These are phyloP conservation scores for Philhelius pedissequus DNA, from an alignment of 2,888 invertebrate genomes.

Conservation along the genomic window DNA sequence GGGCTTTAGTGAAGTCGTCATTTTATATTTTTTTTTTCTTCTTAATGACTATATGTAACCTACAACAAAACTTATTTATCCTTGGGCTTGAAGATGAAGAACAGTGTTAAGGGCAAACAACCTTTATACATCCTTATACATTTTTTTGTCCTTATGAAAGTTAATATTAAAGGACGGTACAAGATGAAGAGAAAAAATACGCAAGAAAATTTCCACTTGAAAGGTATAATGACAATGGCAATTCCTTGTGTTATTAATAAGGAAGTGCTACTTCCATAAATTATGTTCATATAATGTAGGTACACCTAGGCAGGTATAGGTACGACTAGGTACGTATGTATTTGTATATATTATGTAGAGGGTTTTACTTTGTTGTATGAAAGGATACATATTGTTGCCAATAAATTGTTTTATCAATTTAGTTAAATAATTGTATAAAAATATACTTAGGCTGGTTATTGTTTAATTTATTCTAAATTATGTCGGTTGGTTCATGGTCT, in stretches of 20 bases:
- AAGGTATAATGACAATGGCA: conserved; percentile 65
- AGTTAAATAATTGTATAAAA: no score
- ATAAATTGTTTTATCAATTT: background rate
- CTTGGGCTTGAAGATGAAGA: conserved; percentile 6
- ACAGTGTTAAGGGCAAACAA: background rate
- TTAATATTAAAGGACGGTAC: background rate
- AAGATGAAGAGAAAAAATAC: background rate
- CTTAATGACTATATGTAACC: conserved; percentile 31
- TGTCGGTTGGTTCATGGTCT: no score
- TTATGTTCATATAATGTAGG: conserved; percentile 15
- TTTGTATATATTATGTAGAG: background rate
- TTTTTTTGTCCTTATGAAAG: background rate
- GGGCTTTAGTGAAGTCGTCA: background rate
- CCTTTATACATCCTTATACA: background rate
- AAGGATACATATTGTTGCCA: background rate
- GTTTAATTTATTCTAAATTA: no score
- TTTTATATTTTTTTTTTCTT: background rate
- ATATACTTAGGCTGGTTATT: no score
- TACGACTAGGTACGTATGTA: background rate
- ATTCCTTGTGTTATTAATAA: conserved; percentile 66
- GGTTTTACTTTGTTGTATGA: background rate
- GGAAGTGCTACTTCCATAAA: conserved; percentile 68
- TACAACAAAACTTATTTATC: conserved; percentile 55
- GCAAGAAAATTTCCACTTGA: conserved; percentile 44
- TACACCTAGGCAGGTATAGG: background rate